A percentile compares a stretch with the other conserved stretches of the same genome.
phyloP scores from a whole-genome alignment of 2,888 invertebrate genomes.

The Apamea sordens region DNA sequence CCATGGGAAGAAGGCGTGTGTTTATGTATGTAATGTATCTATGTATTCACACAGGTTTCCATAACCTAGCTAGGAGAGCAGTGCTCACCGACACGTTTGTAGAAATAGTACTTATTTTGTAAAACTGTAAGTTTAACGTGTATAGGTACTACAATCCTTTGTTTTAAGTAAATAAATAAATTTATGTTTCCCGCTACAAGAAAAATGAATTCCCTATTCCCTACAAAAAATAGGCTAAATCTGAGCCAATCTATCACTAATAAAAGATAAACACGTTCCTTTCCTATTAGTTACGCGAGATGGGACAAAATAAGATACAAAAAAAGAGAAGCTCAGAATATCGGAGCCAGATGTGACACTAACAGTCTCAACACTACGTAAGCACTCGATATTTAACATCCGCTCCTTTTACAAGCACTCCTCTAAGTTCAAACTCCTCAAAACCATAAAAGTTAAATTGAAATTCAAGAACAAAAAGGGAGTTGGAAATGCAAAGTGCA shows the following conservation, averaged over 20 bases:
- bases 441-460: slow-evolving; percentile 70
- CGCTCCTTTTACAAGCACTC: slow-evolving; percentile 33
- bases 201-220: neutral
- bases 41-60: neutral
- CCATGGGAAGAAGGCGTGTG: neutral
- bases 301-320: slow-evolving; percentile 18
- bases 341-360: slow-evolving; percentile 28
- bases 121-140: too few species aligned
- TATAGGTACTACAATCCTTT: too few species aligned
- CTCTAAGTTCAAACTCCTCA: slow-evolving; percentile 49
- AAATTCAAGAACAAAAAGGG: slow-evolving; percentile 68
- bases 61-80: too few species aligned
- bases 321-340: slow-evolving; percentile 11
- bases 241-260: slow-evolving; percentile 33
- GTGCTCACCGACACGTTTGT: too few species aligned
- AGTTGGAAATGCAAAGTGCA: slow-evolving; percentile 70
- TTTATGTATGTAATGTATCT: neutral
- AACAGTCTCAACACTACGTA: slow-evolving; percentile 31
- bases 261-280: slow-evolving; percentile 33
- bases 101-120: too few species aligned
- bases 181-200: neutral
- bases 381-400: slow-evolving; percentile 35
- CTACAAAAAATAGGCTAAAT: slow-evolving; percentile 11
- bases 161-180: too few species aligned
- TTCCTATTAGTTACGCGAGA: slow-evolving; percentile 20